These are phyloP conservation scores for Myocastor coypus DNA, from an alignment of 2,113 vertebrate species.

Conservation along the genomic window DNA sequence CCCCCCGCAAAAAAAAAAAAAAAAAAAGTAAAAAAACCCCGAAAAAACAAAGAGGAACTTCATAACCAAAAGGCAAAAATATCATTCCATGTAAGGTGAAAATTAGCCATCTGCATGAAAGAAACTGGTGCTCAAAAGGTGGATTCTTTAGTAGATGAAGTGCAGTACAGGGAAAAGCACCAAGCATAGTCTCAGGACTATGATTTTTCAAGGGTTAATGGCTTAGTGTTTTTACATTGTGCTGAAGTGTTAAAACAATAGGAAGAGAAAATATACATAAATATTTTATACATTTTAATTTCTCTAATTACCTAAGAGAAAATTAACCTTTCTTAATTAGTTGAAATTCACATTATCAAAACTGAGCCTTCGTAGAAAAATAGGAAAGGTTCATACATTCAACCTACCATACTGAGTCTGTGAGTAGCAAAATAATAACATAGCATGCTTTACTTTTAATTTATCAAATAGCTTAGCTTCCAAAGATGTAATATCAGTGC, in stretches of 20 bases:
- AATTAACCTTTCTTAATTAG: constrained; percentile 25
- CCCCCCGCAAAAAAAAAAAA: too few relatives aligned
- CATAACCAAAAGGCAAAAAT: constrained; percentile 48
- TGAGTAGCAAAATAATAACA: background rate
- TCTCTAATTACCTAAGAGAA: constrained; percentile 52
- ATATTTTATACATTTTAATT: constrained; percentile 54
- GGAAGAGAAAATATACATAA: constrained; percentile 51
- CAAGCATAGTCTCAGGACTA: constrained; percentile 6
- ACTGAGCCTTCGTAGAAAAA: constrained; percentile 22
- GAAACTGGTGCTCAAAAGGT: constrained; percentile 13
- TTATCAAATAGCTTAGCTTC: constrained; percentile 54
- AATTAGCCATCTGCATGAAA: constrained; percentile 23
- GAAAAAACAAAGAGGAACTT: background rate
- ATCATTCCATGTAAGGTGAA: constrained; percentile 26
- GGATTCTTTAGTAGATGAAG: background rate
- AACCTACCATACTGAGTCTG: background rate
- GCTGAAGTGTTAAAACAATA: background rate
- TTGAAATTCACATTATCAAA: constrained; percentile 32
- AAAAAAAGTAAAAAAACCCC: constrained; percentile 3
- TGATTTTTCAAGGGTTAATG: constrained; percentile 52
- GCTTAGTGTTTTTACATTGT: constrained; percentile 62
- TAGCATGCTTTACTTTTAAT: background rate
- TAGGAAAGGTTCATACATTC: background rate
- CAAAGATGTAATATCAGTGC: constrained; percentile 22
- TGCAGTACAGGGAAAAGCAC: background rate